Percentiles rank a stretch among this genome's conserved stretches.
Evolutionary conservation across 1,140 invertebrate genomes (phyloP).

Genomic region (Oryzaephilus surinamensis): DNA sequence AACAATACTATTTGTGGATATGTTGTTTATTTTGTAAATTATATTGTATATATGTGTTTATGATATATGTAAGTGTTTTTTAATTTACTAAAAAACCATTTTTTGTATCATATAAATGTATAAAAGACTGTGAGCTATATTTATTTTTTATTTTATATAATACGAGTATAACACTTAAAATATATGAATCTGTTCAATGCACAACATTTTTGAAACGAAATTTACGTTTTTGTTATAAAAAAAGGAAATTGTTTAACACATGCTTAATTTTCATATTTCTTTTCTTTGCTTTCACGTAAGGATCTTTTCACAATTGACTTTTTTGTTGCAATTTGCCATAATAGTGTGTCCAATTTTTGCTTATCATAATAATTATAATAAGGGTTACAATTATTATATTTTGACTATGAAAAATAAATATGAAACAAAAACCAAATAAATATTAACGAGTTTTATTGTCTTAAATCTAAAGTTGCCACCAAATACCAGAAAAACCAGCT

Average conservation of each 20-base stretch:
- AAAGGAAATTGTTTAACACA: too few species aligned
- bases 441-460: too few species aligned
- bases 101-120: constrained; percentile 26
- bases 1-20: constrained; percentile 11
- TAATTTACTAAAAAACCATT: too few species aligned
- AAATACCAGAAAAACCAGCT: too few species aligned
- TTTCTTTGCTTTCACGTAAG: too few species aligned
- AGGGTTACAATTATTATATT: constrained; percentile 33
- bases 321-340: constrained; percentile 22
- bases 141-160: constrained; percentile 2
- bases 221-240: too few species aligned
- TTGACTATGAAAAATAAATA: constrained; percentile 30
- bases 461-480: too few species aligned
- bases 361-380: constrained; percentile 27
- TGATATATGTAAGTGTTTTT: constrained; percentile 25
- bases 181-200: background rate
- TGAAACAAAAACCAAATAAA: constrained; percentile 7
- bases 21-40: constrained; percentile 25
- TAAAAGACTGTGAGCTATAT: constrained; percentile 12
- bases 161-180: background rate
- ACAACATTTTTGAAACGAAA: background rate
- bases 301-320: too few species aligned
- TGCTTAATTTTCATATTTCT: too few species aligned
- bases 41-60: constrained; percentile 30
- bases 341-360: constrained; percentile 31